Conservation (phyloP, 2,113 vertebrate genomes). For the Cyanoderma ruficeps region DNA sequence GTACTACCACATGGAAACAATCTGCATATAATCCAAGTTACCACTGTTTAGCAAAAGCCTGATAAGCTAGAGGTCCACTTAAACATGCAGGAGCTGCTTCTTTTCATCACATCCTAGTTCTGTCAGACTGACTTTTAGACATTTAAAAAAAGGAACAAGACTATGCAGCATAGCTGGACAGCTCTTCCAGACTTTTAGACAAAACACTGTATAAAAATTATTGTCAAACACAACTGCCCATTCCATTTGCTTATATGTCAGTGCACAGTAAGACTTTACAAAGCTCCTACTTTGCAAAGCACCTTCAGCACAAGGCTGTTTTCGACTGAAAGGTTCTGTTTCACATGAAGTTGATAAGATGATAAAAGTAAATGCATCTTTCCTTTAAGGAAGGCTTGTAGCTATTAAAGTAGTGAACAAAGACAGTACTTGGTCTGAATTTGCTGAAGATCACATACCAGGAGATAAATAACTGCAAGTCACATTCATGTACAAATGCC, state of each 20-base stretch:
- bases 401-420: not conserved
- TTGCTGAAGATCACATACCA: not conserved
- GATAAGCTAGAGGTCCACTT: not conserved
- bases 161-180: not conserved
- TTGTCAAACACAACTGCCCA: slow-evolving; percentile 1
- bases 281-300: not conserved
- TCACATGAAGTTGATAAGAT: not conserved
- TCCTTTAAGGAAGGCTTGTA: not conserved
- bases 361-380: not conserved
- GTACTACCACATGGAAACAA: not conserved
- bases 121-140: not conserved
- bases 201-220: slow-evolving; percentile 1
- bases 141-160: not conserved
- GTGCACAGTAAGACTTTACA: not conserved
- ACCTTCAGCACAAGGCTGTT: not conserved
- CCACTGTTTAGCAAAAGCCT: not conserved
- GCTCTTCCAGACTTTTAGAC: not conserved
- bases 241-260: not conserved
- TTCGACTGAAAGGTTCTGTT: not conserved
- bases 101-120: not conserved
- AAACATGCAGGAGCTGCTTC: not conserved
- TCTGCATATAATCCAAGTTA: not conserved
- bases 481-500: not conserved
- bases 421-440: slow-evolving; percentile 7
- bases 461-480: not conserved